Conservation (phyloP, 2,113 vertebrate genomes). For the Amazona guildingii region DNA sequence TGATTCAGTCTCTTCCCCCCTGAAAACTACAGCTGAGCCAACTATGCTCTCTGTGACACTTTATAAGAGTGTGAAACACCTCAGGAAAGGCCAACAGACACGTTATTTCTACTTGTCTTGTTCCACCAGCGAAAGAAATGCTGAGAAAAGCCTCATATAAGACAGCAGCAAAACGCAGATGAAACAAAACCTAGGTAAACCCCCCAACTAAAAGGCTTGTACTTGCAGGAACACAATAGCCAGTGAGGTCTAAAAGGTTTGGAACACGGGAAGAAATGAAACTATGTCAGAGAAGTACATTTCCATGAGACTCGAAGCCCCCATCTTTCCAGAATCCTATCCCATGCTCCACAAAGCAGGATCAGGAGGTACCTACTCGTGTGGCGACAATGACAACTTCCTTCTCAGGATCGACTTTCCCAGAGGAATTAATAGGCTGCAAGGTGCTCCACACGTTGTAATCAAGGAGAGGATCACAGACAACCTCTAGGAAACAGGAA, state of each 20-base stretch:
- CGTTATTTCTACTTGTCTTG: not conserved
- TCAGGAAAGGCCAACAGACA: not conserved
- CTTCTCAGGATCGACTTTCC: slow-evolving; percentile 34
- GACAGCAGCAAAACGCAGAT: not conserved
- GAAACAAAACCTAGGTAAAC: not conserved
- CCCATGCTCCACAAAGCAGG: not conserved
- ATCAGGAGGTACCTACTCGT: slow-evolving; percentile 75
- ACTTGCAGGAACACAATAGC: not conserved
- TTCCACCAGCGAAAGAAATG: not conserved
- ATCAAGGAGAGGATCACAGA: slow-evolving; percentile 88
- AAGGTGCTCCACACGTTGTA: slow-evolving; percentile 87
- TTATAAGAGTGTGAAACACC: not conserved
- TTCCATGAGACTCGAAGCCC: not conserved
- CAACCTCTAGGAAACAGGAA: slow-evolving; percentile 72
- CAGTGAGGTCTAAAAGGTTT: not conserved
- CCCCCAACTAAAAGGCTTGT: not conserved
- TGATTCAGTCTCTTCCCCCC: not conserved
- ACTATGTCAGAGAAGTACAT: fast-evolving
- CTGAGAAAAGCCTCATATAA: not conserved
- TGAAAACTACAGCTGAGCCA: fast-evolving
- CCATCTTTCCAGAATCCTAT: not conserved
- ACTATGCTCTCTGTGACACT: not conserved
- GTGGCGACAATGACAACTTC: slow-evolving; percentile 83
- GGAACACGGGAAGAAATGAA: not conserved
- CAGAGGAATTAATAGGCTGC: slow-evolving; percentile 82